Conservation (phyloP, 1,140 invertebrate genomes). For the Odontomachus brunneus region DNA sequence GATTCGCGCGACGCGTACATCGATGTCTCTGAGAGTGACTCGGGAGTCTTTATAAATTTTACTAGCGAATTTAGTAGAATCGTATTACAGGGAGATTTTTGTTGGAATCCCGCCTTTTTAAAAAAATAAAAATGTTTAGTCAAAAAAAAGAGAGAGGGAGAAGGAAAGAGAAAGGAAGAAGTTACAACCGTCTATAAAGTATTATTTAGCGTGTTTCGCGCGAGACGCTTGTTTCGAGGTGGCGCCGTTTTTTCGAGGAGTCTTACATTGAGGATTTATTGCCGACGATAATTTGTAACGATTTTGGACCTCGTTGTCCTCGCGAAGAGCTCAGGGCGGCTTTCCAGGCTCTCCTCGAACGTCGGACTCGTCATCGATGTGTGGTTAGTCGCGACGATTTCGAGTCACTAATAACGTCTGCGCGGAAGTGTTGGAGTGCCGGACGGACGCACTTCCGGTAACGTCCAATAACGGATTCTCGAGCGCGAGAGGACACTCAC, state of each 20-base stretch:
- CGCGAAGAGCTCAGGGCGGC: constrained; percentile 41
- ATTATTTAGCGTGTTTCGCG: constrained; percentile 1
- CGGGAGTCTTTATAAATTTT: constrained; percentile 42
- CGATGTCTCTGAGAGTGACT: not conserved
- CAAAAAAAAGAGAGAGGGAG: not conserved
- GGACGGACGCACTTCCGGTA: constrained; percentile 23
- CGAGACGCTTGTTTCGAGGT: constrained; percentile 5
- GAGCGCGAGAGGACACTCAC: constrained; percentile 7
- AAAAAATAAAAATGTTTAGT: constrained; percentile 17
- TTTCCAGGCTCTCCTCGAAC: constrained; percentile 69
- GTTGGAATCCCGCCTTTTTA: constrained; percentile 33
- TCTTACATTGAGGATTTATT: constrained; percentile 8
- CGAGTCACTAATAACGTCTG: constrained; percentile 56
- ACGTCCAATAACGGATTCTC: constrained; percentile 46
- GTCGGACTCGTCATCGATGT: constrained; percentile 61
- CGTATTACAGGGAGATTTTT: constrained; percentile 14
- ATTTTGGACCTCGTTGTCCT: constrained; percentile 14
- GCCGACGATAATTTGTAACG: not conserved
- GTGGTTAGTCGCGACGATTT: constrained; percentile 66
- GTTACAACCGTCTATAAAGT: too few species aligned
- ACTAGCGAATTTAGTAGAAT: constrained; percentile 22
- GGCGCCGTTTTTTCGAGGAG: not conserved
- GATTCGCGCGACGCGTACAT: too few species aligned
- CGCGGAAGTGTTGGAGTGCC: constrained; percentile 29
- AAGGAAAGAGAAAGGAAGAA: too few species aligned